A percentile compares a stretch with the other conserved stretches of the same genome.
phyloP scores from a whole-genome alignment of 2,113 vertebrate genomes.

The Xerus inauris region DNA sequence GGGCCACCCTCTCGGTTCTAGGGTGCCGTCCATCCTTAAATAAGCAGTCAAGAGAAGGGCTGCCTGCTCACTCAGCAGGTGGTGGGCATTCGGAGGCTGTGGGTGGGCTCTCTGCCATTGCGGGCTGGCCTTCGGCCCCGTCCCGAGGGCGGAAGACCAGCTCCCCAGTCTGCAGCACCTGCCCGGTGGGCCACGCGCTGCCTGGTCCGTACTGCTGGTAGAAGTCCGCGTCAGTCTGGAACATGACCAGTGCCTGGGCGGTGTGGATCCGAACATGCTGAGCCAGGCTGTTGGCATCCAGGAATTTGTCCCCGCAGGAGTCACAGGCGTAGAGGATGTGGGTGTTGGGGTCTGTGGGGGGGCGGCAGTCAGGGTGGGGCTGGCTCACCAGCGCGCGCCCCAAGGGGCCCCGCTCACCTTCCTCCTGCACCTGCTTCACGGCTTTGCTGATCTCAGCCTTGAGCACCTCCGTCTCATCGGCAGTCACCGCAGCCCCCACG shows the following conservation, averaged over 20 bases:
- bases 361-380: not conserved
- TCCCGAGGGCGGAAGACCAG: slow-evolving; percentile 91
- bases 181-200: slow-evolving; percentile 91
- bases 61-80: slow-evolving; percentile 58
- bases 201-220: slow-evolving; percentile 93
- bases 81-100: slow-evolving; percentile 62
- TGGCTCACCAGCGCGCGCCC: not conserved
- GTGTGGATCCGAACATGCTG: slow-evolving; percentile 99
- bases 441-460: slow-evolving; percentile 99
- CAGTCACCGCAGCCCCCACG: slow-evolving; percentile 91
- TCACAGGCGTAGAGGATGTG: slow-evolving; percentile 98
- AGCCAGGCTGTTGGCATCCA: slow-evolving; percentile 95
- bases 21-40: slow-evolving; percentile 76
- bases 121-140: slow-evolving; percentile 55
- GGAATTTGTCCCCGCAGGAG: slow-evolving; percentile 97
- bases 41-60: slow-evolving; percentile 54
- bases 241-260: slow-evolving; percentile 98
- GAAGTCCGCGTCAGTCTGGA: slow-evolving; percentile 97
- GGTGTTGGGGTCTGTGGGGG: slow-evolving; percentile 93
- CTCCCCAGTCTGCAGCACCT: slow-evolving; percentile 92
- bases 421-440: slow-evolving; percentile 97
- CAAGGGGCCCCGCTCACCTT: slow-evolving; percentile 87
- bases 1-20: slow-evolving; percentile 49
- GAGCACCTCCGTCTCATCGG: slow-evolving; percentile 95
- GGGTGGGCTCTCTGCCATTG: slow-evolving; percentile 64